Base-by-base conservation (phyloP, 1,140 invertebrate genomes). In the Drosophila nebulosa region DNA sequence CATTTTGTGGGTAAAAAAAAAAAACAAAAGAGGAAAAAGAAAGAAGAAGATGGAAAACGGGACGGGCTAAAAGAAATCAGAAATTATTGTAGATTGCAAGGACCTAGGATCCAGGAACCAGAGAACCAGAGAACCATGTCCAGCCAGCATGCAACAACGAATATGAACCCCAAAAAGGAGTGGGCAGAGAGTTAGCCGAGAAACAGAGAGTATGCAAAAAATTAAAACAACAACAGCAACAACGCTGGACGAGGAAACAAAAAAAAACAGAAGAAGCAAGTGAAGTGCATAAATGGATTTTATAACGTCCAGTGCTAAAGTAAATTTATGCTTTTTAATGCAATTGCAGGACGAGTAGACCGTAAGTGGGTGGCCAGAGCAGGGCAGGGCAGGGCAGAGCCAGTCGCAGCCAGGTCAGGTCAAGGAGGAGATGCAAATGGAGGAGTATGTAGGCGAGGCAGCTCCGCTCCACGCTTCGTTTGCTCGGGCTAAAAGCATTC, bases 321-420 rank as follows among this genome's bases (percentile, higher is more conserved):
- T 88, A 88, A 88, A 88, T 88, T 88, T 88, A 88, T 88, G 83
- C 84, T 88, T 88, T 88, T 88, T 88, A 88, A 88, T 88, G 83
- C 83, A 88, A 88, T 88, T 88, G 83, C 83, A 88, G 81, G 70
- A 78, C 81, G 81, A 86, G 56, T 84, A 88, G 83, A 89, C 83
- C 83, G 83, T 88, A 79, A 89, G 83, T 70, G 81, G 77, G 80
- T 57, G 83, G 58, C 55, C 5, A 10, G 52, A 35, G n/a, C 18
- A n/a, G n/a, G 27, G 24, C 4, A 26, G 50, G 6, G 52, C 7
- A 62, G n/a, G 1, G 22, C 24, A 26, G 24, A 26, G 27, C 27
- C 27, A 22, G 32, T 21, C 1, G 18, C 58, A 61, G 18, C 51
- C 60, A 39, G 69, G 32, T 53, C 58, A 50, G 63, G 53, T 56